Evolutionary conservation across 1,140 invertebrate genomes (phyloP).

Genomic region (Metaphire vulgaris): DNA sequence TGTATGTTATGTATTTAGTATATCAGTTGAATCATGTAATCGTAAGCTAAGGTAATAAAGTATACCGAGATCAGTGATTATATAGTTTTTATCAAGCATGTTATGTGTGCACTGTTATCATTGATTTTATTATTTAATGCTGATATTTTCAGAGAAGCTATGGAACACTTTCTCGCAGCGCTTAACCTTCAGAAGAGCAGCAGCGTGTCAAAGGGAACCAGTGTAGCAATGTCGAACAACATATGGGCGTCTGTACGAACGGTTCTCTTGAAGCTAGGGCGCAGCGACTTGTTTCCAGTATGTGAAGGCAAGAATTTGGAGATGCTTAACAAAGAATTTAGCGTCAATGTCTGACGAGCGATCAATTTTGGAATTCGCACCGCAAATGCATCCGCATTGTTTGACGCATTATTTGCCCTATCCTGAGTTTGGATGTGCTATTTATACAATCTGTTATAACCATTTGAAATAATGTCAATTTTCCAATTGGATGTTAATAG

Average conservation of each 20-base stretch:
- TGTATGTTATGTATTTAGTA: background rate
- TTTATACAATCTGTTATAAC: no score
- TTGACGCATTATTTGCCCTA: no score
- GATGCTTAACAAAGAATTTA: conserved; percentile 51
- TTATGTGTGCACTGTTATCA: background rate
- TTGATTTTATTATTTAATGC: conserved; percentile 30
- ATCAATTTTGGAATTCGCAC: no score
- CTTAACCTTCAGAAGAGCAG: conserved; percentile 84
- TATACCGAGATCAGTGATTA: background rate
- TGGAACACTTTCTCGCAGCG: conserved; percentile 86
- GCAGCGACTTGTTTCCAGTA: conserved; percentile 67
- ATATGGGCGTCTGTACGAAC: conserved; percentile 92
- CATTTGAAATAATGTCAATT: no score
- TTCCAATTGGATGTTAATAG: no score
- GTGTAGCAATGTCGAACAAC: conserved; percentile 70
- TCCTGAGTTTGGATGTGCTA: no score
- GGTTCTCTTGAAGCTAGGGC: conserved; percentile 77
- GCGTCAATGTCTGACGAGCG: conserved; percentile 34
- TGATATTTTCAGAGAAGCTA: conserved; percentile 69
- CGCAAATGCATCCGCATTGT: no score
- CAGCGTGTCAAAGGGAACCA: conserved; percentile 54
- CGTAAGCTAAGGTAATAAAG: background rate
- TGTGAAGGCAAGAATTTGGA: conserved; percentile 63
- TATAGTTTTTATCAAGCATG: background rate
- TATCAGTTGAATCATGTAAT: background rate